phyloP scores from a whole-genome alignment of 1,140 invertebrate genomes.

The Zophobas atratus region DNA sequence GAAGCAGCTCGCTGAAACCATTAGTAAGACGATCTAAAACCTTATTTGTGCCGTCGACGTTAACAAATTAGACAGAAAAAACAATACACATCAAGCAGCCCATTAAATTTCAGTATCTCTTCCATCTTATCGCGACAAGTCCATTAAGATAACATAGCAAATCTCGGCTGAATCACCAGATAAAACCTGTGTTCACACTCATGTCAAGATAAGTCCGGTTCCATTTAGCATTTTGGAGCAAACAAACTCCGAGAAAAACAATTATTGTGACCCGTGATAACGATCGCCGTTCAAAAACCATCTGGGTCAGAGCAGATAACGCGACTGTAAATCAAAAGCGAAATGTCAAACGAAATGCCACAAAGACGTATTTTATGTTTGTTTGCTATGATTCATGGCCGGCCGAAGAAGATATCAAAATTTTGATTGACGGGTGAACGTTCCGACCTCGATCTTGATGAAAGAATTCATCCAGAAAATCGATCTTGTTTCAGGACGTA shows the following conservation, averaged over 20 bases:
- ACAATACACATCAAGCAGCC: conserved; percentile 40
- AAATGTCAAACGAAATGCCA: conserved; percentile 13
- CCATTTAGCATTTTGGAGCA: conserved; percentile 30
- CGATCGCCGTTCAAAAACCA: conserved; percentile 14
- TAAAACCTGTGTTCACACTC: conserved; percentile 45
- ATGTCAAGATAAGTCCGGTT: conserved; percentile 40
- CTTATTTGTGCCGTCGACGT: not conserved
- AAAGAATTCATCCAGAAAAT: conserved; percentile 6
- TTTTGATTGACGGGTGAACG: conserved; percentile 21
- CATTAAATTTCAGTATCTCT: conserved; percentile 44
- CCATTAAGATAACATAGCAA: conserved; percentile 47
- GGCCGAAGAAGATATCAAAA: conserved; percentile 21
- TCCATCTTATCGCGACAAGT: conserved; percentile 43
- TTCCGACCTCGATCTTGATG: conserved; percentile 5
- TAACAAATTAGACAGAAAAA: conserved; percentile 45
- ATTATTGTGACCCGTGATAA: not conserved
- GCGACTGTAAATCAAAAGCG: conserved; percentile 21
- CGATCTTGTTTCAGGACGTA: not conserved
- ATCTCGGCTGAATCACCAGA: conserved; percentile 43
- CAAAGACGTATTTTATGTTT: conserved; percentile 12
- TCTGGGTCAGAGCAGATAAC: conserved; percentile 13
- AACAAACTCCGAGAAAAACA: conserved; percentile 15
- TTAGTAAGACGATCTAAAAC: conserved; percentile 9
- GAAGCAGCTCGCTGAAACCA: not conserved
- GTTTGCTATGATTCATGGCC: conserved; percentile 6